phyloP scores from a whole-genome alignment of 2,113 vertebrate species.

The Meles meles region DNA sequence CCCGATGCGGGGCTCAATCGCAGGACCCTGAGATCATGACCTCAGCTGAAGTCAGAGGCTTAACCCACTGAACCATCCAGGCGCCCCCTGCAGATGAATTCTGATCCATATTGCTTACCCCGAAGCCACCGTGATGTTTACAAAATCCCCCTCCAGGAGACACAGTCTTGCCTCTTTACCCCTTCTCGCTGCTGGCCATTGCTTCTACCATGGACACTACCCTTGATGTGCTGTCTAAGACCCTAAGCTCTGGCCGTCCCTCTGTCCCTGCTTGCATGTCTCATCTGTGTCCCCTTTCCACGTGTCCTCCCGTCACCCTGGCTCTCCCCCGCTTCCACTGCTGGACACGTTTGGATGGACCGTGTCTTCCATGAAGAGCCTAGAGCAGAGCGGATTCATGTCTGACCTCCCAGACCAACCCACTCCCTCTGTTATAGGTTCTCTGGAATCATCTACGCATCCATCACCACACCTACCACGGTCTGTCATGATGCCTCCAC shows the following conservation, averaged over 20 bases:
- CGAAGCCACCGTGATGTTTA: rapidly evolving
- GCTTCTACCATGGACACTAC: rapidly evolving
- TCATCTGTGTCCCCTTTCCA: too few species aligned
- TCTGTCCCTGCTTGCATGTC: too few species aligned
- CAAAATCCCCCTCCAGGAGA: rapidly evolving
- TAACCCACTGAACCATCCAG: too few species aligned
- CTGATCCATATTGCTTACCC: rapidly evolving
- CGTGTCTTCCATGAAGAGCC: rapidly evolving
- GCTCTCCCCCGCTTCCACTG: rapidly evolving
- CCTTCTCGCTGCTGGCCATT: rapidly evolving
- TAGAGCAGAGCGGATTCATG: rapidly evolving
- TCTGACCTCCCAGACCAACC: too few species aligned
- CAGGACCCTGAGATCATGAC: too few species aligned
- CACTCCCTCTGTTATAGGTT: rapidly evolving
- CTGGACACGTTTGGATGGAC: rapidly evolving
- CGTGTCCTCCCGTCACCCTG: rapidly evolving
- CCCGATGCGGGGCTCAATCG: too few species aligned
- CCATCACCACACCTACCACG: rapidly evolving
- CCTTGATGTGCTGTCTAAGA: rapidly evolving
- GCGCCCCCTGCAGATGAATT: rapidly evolving
- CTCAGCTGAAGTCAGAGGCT: too few species aligned
- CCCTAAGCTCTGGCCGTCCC: too few species aligned
- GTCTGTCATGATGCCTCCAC: neutral
- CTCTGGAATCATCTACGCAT: rapidly evolving
- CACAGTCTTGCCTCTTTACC: too few species aligned